Evolutionary conservation across 2,888 invertebrate species (phyloP), one percentile per base, ranked within the genome.

Genomic region (Noctua fimbriata): DNA sequence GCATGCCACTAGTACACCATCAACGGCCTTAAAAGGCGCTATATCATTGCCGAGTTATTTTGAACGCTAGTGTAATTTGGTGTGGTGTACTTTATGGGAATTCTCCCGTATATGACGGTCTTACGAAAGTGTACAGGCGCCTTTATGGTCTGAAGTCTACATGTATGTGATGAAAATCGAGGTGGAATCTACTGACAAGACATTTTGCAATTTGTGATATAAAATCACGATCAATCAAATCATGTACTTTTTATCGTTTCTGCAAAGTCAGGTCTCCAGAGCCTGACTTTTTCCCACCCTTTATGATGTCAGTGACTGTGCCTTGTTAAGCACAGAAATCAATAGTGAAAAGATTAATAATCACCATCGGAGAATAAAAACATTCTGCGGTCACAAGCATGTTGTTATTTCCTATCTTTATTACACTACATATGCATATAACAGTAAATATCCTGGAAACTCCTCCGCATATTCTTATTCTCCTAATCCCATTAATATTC

Each of bases 31-130:
- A 89, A 90, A 86, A 89, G 91, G 87, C 79, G 78, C 75, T 87
- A 87, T 91, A 92, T 92, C 90, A 92, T 91, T 90, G 91, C 85
- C 77, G 76, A 86, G 88, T 91, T 88, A 89, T 89, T 90, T 90
- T 89, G 90, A 89, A 91, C 89, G 87, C 88, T 76, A 91, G 90
- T 90, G 89, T 90, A 91, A 92, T 92, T 90, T 79, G 77, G 79
- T 79, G 74, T 82, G 84, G 84, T 77, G 86, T 89, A 81, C 85
- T 90, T 90, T 89, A 91, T 89, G 87, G 86, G 85, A 85, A 86
- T 89, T 89, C 87, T 86, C 76, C 90, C 89, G 79, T 87, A 79
- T 83, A 82, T 81, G 88, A 79, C 69, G 74, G 70, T 82, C 49
- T 86, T 86, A 82, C 78, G 84, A 86, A 86, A 86, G 84, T 76